Base-by-base conservation (phyloP, 2,888 invertebrate genomes). In the Limnephilus rhombicus region DNA sequence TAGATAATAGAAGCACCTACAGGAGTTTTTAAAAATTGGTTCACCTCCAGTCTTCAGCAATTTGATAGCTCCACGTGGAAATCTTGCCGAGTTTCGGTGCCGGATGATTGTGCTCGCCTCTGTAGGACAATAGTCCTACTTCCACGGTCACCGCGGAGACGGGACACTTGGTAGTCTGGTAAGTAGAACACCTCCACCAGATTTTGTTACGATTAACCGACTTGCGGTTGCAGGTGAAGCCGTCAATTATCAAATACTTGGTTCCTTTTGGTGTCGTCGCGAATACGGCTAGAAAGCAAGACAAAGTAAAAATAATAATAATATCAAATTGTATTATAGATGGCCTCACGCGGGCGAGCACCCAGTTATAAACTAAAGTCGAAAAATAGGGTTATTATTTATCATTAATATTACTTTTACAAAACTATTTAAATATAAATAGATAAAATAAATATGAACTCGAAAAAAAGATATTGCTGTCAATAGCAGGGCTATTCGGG, bases 111-210 rank as follows among this genome's bases (percentile, higher is more conserved):
- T 93, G 93, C 7, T 49, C 45, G 82, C 94, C 94, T 18, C 94
- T 94, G 0, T 94, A 89, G 91, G 93, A 94, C 0, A 95, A 94
- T 45, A 95, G 94, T 37, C 94, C 94, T 93, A 95, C 95, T 93
- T 95, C 94, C 91, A 95, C 94, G 11, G 95, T 95, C 89, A 95
- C 94, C 53, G 95, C 93, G 3, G 95, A 95, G 24, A 95, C 95
- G 5, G 94, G 94, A 93, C 95, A 95, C 92, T 94, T 94, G 13
- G 92, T 93, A 34, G 91, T 94, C 15, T 94, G 94, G 88, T 94
- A 94, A 0, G 94, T 1, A 80, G 94, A 0, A 90, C 90, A 3
- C 94, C 94, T 31, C 95, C 95, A 85, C 94, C 92, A 90, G 85
- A 85, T 81, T 53, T 92, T 92, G 18, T 90, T 13, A 37, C 29